A percentile compares a stretch with the other conserved stretches of the same genome.
Evolutionary conservation across 2,888 invertebrate genomes (phyloP).

Genomic region (Eupithecia vulgata): DNA sequence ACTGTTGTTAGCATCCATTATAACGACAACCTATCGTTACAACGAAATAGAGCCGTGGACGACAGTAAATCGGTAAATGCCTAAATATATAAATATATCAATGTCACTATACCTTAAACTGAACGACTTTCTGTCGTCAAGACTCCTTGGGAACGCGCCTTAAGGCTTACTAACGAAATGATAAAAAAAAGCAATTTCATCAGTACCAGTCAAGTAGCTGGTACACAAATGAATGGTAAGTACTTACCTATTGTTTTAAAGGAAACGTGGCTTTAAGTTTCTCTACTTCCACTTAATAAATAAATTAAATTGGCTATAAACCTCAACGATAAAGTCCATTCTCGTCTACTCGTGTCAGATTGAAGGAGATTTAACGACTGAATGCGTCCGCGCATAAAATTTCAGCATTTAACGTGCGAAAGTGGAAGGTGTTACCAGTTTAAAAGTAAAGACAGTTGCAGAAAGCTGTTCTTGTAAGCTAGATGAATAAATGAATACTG

Average conservation of each 20-base stretch:
- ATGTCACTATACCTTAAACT: no score
- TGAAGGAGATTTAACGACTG: slow-evolving; percentile 58
- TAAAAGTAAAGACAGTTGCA: slow-evolving; percentile 48
- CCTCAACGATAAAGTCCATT: slow-evolving; percentile 18
- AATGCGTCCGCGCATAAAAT: slow-evolving; percentile 66
- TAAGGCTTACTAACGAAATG: not conserved
- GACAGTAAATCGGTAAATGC: no score
- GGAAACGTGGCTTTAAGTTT: not conserved
- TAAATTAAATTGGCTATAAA: slow-evolving; percentile 22
- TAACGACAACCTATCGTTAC: no score
- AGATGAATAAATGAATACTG: not conserved
- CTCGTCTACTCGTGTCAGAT: slow-evolving; percentile 34
- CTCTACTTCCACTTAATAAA: slow-evolving; percentile 19
- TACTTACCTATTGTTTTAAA: not conserved
- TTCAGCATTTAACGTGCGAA: slow-evolving; percentile 55
- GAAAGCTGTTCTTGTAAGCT: not conserved
- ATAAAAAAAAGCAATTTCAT: not conserved
- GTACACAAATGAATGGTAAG: not conserved
- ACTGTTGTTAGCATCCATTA: no score
- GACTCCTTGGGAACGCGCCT: no score
- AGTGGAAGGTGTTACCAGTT: slow-evolving; percentile 58
- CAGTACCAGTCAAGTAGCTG: slow-evolving; percentile 1
- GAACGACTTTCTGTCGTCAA: no score
- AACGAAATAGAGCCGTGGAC: no score
- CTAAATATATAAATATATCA: no score